Percentiles rank a stretch among this genome's conserved stretches.
Conservation (phyloP, 2,113 vertebrate species). For the Numida meleagris region DNA sequence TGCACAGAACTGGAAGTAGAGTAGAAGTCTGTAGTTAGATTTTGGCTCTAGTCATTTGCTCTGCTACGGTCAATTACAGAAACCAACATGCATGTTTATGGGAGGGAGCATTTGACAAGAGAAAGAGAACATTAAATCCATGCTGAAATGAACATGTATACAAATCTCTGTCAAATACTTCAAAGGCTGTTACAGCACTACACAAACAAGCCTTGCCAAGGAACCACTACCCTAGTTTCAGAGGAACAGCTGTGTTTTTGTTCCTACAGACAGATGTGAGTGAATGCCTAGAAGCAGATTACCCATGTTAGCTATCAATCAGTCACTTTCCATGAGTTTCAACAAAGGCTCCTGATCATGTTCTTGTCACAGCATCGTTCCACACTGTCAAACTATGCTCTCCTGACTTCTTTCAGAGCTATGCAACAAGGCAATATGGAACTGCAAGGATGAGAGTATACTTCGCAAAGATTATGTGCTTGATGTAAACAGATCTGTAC, state of each 20-base stretch:
- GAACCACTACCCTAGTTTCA: not conserved
- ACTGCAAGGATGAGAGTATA: not conserved
- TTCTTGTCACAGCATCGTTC: slow-evolving; percentile 7
- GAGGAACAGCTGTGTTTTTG: slow-evolving; percentile 24
- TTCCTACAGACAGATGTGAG: not conserved
- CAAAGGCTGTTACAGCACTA: not conserved
- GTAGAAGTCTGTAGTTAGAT: not conserved
- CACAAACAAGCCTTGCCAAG: not conserved
- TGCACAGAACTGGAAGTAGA: not conserved
- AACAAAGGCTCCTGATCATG: slow-evolving; percentile 24
- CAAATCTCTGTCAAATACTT: not conserved
- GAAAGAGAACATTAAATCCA: not conserved
- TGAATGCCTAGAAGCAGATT: slow-evolving; percentile 11
- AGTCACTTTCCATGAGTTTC: slow-evolving; percentile 27
- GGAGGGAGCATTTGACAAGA: not conserved
- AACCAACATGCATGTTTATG: not conserved
- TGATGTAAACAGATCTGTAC: not conserved
- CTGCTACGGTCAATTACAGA: not conserved
- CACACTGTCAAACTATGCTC: not conserved
- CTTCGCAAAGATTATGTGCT: not conserved
- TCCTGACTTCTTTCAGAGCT: not conserved
- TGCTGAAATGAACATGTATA: not conserved
- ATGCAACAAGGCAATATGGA: not conserved
- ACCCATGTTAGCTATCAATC: slow-evolving; percentile 35
- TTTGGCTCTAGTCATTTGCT: not conserved